These are phyloP conservation scores for Erpobdella octoculata DNA, from an alignment of 2,888 invertebrate species.

Conservation along the genomic window DNA sequence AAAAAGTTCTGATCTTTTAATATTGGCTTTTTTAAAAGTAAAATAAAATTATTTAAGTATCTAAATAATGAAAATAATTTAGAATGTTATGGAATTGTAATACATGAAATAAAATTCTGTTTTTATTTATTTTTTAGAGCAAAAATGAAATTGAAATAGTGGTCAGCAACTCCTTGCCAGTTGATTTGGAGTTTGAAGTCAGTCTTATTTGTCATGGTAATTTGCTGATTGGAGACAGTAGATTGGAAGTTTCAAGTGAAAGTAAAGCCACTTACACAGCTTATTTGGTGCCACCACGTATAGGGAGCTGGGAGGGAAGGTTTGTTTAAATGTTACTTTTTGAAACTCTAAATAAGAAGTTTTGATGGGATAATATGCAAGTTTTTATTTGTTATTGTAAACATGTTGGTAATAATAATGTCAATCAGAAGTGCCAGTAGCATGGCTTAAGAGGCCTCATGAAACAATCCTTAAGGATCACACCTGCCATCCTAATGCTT, in stretches of 20 bases:
- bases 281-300: neutral
- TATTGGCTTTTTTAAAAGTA: no score
- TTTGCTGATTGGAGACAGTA: neutral
- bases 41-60: no score
- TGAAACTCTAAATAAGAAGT: no score
- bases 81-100: neutral
- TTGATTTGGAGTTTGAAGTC: neutral
- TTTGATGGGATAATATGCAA: no score
- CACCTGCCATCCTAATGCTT: no score
- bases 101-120: neutral
- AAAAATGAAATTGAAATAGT: constrained; percentile 6
- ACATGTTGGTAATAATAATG: no score
- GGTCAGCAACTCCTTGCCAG: neutral
- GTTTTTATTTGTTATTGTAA: no score
- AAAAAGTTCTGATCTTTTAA: neutral
- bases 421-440: no score
- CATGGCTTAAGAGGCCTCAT: no score
- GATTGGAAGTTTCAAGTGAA: neutral
- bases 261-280: neutral
- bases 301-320: neutral
- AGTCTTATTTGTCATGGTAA: neutral
- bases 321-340: neutral
- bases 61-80: neutral
- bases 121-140: neutral
- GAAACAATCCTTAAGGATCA: no score